Conservation (phyloP, 2,888 invertebrate genomes). For the Heliconius ismenius region DNA sequence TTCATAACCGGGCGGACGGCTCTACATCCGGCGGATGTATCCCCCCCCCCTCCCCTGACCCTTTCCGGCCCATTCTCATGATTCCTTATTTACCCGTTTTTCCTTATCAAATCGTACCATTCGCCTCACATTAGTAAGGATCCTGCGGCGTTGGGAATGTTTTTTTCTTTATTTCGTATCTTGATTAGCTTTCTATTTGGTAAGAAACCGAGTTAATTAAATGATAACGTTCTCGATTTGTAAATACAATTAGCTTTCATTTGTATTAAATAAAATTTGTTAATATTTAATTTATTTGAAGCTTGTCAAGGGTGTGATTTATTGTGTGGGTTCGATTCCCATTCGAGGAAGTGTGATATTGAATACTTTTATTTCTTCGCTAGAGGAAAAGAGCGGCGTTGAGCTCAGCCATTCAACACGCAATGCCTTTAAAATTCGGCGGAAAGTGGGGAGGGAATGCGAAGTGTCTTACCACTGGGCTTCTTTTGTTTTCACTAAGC, state of each 20-base stretch:
- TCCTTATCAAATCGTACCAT: slow-evolving; percentile 77
- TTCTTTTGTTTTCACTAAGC: too few species aligned
- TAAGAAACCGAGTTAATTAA: slow-evolving; percentile 41
- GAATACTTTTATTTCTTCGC: too few species aligned
- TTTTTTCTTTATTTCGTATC: slow-evolving; percentile 49
- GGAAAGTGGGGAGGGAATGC: too few species aligned
- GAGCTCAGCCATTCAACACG: too few species aligned
- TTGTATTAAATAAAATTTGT: not conserved
- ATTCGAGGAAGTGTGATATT: too few species aligned
- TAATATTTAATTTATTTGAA: too few species aligned
- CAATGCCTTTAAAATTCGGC: too few species aligned
- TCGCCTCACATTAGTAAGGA: slow-evolving; percentile 71
- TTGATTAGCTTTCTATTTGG: slow-evolving; percentile 58
- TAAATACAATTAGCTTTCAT: not conserved
- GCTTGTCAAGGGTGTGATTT: too few species aligned
- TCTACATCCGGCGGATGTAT: slow-evolving; percentile 64
- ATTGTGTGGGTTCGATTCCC: too few species aligned
- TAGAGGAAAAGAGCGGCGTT: too few species aligned
- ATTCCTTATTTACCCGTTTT: slow-evolving; percentile 78
- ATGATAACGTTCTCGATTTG: slow-evolving; percentile 9
- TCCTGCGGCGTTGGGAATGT: slow-evolving; percentile 65
- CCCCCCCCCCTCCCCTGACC: slow-evolving; percentile 55
- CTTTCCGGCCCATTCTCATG: slow-evolving; percentile 62
- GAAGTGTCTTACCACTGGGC: too few species aligned
- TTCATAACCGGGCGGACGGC: slow-evolving; percentile 54